Conservation (phyloP, 2,888 invertebrate species). For the Drosophila austrosaltans region DNA sequence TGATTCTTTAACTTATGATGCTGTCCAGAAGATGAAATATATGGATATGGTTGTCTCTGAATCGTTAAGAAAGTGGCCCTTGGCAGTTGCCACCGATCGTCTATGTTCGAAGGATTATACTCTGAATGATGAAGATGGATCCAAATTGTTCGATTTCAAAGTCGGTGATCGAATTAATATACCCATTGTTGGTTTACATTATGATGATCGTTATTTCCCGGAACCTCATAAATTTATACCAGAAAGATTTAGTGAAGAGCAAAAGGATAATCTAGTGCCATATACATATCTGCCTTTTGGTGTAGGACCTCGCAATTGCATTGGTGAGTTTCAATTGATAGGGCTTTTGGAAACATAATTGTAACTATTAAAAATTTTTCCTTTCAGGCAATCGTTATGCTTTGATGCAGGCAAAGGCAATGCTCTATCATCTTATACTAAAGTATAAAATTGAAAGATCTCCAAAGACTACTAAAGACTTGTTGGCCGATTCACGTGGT, state of each 20-base stretch:
- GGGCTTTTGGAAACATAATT: fast-evolving
- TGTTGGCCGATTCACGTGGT: conserved; percentile 57
- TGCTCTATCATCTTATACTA: conserved; percentile 68
- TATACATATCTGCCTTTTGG: conserved; percentile 85
- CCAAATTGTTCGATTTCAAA: conserved; percentile 84
- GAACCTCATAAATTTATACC: conserved; percentile 85
- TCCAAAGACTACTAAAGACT: conserved; percentile 59
- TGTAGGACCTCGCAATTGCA: conserved; percentile 86
- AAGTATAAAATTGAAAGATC: conserved; percentile 67
- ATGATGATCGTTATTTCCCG: conserved; percentile 85
- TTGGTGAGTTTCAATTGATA: conserved; percentile 81
- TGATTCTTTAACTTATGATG: conserved; percentile 84
- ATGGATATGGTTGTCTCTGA: conserved; percentile 87
- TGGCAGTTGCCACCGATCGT: conserved; percentile 83
- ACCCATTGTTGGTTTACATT: conserved; percentile 83
- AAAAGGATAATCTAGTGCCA: conserved; percentile 83
- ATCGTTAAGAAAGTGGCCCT: conserved; percentile 84
- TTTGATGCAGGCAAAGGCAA: conserved; percentile 73
- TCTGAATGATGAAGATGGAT: conserved; percentile 81
- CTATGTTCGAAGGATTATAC: conserved; percentile 84
- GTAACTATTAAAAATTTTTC: neutral
- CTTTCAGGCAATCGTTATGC: conserved; percentile 71
- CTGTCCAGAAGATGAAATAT: conserved; percentile 85
- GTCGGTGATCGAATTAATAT: conserved; percentile 82
- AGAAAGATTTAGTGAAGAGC: conserved; percentile 85